Evolutionary conservation across 1,140 invertebrate species (phyloP).

Genomic region (Drosophila burlai): DNA sequence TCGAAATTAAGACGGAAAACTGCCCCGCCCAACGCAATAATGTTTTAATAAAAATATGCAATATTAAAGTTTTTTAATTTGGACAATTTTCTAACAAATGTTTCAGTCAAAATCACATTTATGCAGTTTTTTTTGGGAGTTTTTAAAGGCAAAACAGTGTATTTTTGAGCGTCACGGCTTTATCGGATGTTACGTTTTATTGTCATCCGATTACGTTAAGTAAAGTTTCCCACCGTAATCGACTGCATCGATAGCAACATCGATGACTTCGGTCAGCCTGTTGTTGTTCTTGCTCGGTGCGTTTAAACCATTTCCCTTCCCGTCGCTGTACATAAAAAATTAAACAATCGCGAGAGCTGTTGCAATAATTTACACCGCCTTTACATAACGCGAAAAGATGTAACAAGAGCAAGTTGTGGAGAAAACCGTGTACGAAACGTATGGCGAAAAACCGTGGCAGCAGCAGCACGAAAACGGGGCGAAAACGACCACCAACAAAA

Average conservation of each 20-base stretch:
- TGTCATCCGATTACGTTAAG: too few species aligned
- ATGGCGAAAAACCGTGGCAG: conserved; percentile 44
- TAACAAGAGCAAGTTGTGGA: conserved; percentile 4
- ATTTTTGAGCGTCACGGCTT: neutral
- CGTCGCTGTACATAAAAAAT: conserved; percentile 38
- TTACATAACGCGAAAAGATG: conserved; percentile 24
- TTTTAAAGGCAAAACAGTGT: neutral
- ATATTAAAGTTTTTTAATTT: neutral
- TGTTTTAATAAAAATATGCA: neutral
- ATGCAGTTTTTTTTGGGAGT: too few species aligned
- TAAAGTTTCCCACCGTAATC: neutral
- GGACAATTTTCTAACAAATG: neutral
- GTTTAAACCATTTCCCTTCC: conserved; percentile 39
- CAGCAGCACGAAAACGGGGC: conserved; percentile 8
- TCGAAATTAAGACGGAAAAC: neutral
- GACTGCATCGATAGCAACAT: neutral
- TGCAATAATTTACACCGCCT: conserved; percentile 63
- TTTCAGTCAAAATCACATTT: neutral
- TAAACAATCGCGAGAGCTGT: conserved; percentile 50
- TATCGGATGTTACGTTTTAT: neutral
- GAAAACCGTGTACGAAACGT: conserved; percentile 35
- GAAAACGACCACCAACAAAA: conserved; percentile 15
- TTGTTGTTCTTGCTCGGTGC: conserved; percentile 59
- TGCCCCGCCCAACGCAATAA: neutral
- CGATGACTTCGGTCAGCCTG: conserved; percentile 29